Percentiles rank a stretch among this genome's conserved stretches.
These are phyloP conservation scores for Ditula angustiorana DNA, from an alignment of 2,888 invertebrate species.

Conservation along the genomic window DNA sequence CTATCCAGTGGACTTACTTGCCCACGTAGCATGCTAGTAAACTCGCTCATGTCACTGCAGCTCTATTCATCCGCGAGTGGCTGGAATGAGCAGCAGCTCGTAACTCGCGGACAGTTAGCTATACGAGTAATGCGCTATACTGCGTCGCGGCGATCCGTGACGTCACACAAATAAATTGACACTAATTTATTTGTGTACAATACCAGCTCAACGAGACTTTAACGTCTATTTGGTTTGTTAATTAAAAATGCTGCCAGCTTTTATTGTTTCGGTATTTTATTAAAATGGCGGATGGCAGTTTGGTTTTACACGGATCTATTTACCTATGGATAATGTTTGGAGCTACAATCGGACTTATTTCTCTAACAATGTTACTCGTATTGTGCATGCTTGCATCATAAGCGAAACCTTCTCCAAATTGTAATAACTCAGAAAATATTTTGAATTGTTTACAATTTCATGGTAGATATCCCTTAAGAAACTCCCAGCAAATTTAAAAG, in stretches of 20 bases:
- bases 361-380: not conserved
- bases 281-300: conserved; percentile 1
- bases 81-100: conserved; percentile 56
- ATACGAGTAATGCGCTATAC: conserved; percentile 72
- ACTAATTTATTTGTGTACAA: conserved; percentile 68
- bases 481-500: not conserved
- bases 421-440: too few species aligned
- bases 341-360: not conserved
- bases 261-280: conserved; percentile 10
- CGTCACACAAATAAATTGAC: conserved; percentile 76
- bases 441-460: too few species aligned
- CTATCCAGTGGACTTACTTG: conserved; percentile 8
- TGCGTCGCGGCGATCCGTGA: conserved; percentile 65
- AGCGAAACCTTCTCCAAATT: too few species aligned
- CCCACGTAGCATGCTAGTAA: not conserved
- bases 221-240: conserved; percentile 36
- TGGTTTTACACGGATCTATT: not conserved
- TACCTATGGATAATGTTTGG: not conserved
- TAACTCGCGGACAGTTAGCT: conserved; percentile 73
- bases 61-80: conserved; percentile 28
- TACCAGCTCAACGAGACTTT: conserved; percentile 45
- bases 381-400: too few species aligned
- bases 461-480: too few species aligned
- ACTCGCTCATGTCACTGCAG: not conserved
- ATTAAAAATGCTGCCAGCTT: conserved; percentile 35